Percentiles rank a stretch among this genome's conserved stretches.
Conservation (phyloP, 2,888 invertebrate species). For the Machimus rusticus region DNA sequence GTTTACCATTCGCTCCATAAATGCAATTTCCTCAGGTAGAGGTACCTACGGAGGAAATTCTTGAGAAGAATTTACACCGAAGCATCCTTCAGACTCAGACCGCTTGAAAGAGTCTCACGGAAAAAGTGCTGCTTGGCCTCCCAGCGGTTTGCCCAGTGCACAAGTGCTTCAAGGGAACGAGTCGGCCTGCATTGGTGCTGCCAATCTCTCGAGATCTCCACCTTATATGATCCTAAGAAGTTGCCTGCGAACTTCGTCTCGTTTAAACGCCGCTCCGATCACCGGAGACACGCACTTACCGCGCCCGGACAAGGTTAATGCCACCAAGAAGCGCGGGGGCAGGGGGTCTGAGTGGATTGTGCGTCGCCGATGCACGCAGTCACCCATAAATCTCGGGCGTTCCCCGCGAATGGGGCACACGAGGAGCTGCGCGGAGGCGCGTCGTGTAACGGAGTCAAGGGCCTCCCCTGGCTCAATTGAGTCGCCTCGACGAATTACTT, state of each 20-base stretch:
- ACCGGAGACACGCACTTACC: background rate
- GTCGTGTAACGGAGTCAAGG: background rate
- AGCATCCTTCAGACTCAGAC: background rate
- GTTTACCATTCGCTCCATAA: background rate
- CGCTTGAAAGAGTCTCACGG: background rate
- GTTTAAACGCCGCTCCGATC: background rate
- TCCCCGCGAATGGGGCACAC: background rate
- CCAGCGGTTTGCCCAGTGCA: background rate
- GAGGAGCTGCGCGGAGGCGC: background rate
- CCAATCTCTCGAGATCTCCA: background rate
- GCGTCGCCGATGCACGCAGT: background rate
- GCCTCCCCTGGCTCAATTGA: background rate
- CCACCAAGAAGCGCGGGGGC: background rate
- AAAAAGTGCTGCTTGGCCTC: background rate
- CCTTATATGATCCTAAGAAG: background rate
- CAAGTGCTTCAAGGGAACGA: background rate
- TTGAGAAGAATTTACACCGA: background rate
- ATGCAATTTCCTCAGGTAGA: background rate
- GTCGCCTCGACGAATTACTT: background rate
- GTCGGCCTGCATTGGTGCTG: background rate
- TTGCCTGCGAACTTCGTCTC: background rate
- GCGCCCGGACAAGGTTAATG: conserved; percentile 4
- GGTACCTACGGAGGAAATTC: background rate
- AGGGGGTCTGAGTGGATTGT: background rate
- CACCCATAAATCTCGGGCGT: background rate